These are phyloP conservation scores for Cantharis flavilabris DNA, from an alignment of 2,888 invertebrate species.

Conservation along the genomic window DNA sequence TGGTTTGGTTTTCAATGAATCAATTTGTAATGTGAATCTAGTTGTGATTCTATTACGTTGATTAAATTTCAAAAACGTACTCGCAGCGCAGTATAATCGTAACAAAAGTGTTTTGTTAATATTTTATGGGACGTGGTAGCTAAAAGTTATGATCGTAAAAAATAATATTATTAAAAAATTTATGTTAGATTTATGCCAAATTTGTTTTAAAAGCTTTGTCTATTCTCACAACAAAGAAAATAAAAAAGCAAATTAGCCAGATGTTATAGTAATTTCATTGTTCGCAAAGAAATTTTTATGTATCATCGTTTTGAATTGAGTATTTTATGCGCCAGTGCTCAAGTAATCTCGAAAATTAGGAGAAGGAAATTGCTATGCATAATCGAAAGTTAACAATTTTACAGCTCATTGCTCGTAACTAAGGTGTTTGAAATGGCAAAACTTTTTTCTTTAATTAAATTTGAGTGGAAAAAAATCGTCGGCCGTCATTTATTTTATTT, in stretches of 20 bases:
- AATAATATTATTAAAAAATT: conserved; percentile 29
- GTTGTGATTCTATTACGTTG: conserved; percentile 40
- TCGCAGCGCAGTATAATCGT: neutral
- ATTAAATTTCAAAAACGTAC: conserved; percentile 37
- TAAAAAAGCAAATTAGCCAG: conserved; percentile 35
- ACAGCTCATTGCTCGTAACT: conserved; percentile 43
- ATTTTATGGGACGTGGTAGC: conserved; percentile 21
- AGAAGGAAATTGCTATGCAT: conserved; percentile 38
- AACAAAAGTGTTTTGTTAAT: neutral
- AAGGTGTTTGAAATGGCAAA: conserved; percentile 35
- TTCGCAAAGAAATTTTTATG: conserved; percentile 35
- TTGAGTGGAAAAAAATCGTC: conserved; percentile 32
- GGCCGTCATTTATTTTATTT: conserved; percentile 27
- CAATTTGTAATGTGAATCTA: conserved; percentile 41
- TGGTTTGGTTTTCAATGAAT: conserved; percentile 40
- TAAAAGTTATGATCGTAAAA: conserved; percentile 30
- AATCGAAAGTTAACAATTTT: conserved; percentile 46
- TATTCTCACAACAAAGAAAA: conserved; percentile 28
- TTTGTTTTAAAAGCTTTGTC: conserved; percentile 29
- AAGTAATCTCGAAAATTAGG: conserved; percentile 38
- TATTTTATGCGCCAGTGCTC: conserved; percentile 30
- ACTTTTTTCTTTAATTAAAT: conserved; percentile 43
- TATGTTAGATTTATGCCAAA: conserved; percentile 30
- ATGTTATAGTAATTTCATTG: conserved; percentile 35
- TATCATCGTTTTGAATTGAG: conserved; percentile 33